Conservation (phyloP, 2,113 vertebrate species). For the Chamaetylas fuelleborni region DNA sequence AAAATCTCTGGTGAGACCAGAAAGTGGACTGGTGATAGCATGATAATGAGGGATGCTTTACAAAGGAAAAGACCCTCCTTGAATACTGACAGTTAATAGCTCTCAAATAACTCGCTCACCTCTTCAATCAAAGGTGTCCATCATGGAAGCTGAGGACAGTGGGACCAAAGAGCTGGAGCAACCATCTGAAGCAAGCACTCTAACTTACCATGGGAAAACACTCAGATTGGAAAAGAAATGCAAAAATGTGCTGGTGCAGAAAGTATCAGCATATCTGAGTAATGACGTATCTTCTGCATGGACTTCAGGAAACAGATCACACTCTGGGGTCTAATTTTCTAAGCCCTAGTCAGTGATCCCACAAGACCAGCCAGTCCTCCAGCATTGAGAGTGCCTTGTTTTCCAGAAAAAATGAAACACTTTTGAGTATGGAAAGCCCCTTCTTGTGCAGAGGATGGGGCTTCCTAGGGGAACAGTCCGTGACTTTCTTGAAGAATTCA, state of each 20-base stretch:
- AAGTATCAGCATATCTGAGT: background rate
- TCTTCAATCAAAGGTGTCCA: background rate
- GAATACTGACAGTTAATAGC: background rate
- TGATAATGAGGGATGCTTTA: background rate
- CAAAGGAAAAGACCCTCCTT: background rate
- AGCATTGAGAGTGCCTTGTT: background rate
- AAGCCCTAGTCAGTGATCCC: background rate
- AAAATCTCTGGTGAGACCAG: background rate
- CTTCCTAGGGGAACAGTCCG: background rate
- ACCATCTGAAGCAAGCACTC: background rate
- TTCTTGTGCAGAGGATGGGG: background rate
- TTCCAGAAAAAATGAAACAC: background rate
- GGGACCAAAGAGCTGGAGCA: background rate
- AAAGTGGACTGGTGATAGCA: background rate
- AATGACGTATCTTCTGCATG: background rate
- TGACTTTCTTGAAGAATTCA: background rate
- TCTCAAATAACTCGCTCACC: background rate
- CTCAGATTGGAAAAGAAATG: background rate
- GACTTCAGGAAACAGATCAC: background rate
- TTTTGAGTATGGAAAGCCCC: background rate
- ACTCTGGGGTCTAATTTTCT: background rate
- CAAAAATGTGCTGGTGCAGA: background rate
- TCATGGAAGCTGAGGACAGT: background rate
- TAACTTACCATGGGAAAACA: background rate
- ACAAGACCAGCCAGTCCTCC: background rate